Percentiles rank a stretch among this genome's conserved stretches.
Evolutionary conservation across 2,113 vertebrate genomes (phyloP).

Genomic region (Megalops atlanticus): DNA sequence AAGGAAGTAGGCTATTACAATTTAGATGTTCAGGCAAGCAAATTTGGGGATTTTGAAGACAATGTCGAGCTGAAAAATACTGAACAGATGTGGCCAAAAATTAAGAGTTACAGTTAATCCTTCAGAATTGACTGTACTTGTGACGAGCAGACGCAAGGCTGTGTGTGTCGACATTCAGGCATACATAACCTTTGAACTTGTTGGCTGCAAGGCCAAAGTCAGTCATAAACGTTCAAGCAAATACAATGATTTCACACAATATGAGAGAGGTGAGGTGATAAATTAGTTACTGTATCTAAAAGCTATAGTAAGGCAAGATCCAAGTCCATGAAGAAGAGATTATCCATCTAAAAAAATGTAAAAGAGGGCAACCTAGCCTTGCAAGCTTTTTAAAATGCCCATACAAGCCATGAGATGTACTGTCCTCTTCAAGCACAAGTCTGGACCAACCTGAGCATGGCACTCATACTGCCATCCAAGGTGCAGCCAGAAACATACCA

Average conservation of each 20-base stretch:
- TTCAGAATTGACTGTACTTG: no score
- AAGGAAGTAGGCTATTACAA: no score
- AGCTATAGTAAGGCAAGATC: neutral
- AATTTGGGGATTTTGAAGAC: neutral
- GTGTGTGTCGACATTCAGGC: no score
- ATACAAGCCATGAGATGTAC: neutral
- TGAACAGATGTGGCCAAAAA: no score
- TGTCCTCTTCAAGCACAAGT: neutral
- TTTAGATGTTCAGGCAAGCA: neutral
- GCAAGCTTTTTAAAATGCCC: neutral
- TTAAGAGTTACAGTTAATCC: no score
- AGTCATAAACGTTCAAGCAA: neutral
- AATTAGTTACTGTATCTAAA: no score
- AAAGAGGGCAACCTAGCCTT: neutral
- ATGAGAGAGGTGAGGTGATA: neutral
- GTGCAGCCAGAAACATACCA: neutral
- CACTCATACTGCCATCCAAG: neutral
- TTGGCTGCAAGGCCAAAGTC: neutral
- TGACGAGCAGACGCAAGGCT: no score
- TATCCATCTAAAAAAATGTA: neutral
- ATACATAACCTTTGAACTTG: neutral
- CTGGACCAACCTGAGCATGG: neutral
- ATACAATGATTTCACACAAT: neutral
- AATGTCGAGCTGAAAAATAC: neutral
- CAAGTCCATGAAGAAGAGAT: neutral